Evolutionary conservation across 2,888 invertebrate genomes (phyloP).

Genomic region (Cerastis leucographa): DNA sequence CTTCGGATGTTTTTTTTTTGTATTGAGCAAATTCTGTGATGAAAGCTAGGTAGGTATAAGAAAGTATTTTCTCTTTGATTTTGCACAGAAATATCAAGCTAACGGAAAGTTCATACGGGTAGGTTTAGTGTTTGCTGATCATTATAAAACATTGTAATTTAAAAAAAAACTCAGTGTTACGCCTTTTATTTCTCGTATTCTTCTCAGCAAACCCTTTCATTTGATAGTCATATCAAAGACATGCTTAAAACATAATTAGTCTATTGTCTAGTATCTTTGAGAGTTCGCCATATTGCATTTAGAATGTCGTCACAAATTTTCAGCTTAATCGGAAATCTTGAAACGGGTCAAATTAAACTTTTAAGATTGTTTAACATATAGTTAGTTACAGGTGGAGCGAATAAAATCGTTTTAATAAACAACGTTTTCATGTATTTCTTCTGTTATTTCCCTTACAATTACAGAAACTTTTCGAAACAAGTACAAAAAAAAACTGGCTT

Average conservation of each 20-base stretch:
- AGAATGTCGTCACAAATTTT: neutral
- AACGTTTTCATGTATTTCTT: too few species aligned
- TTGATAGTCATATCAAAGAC: neutral
- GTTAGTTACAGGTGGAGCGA: too few species aligned
- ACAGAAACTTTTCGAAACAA: too few species aligned
- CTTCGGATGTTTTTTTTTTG: slow-evolving; percentile 40
- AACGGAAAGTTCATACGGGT: neutral
- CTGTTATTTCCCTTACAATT: too few species aligned
- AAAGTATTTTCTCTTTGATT: neutral
- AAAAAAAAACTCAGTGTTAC: too few species aligned
- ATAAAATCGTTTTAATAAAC: too few species aligned
- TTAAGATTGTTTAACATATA: too few species aligned
- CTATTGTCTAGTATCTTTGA: neutral
- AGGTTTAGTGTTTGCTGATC: neutral
- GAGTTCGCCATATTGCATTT: neutral
- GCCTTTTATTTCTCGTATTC: neutral
- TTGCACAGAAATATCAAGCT: neutral
- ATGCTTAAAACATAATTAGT: neutral
- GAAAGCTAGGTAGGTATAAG: neutral
- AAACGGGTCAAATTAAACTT: too few species aligned
- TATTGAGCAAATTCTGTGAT: slow-evolving; percentile 40
- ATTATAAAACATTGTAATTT: neutral
- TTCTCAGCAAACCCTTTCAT: neutral
- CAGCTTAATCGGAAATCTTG: neutral
- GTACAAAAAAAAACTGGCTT: too few species aligned